Conservation (phyloP, 2,113 vertebrate species). For the Pseudopodoces humilis region DNA sequence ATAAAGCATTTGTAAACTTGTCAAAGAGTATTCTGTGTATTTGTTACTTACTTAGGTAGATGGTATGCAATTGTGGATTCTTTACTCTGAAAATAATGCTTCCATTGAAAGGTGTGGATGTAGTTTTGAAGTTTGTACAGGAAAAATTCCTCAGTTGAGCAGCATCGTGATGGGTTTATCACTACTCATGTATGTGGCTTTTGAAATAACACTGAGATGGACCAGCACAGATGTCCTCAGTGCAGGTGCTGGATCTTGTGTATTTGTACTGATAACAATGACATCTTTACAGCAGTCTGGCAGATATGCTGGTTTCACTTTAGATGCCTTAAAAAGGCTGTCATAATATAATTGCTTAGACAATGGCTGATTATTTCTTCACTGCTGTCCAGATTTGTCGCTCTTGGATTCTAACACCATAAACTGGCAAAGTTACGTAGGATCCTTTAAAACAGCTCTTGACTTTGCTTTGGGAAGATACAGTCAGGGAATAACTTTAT, state of each 20-base stretch:
- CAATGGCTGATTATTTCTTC: not conserved
- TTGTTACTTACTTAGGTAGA: not conserved
- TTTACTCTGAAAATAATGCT: not conserved
- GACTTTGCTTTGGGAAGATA: not conserved
- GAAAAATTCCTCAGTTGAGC: not conserved
- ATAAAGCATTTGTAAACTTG: conserved; percentile 27
- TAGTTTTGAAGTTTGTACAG: not conserved
- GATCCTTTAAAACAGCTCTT: not conserved
- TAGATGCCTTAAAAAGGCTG: not conserved
- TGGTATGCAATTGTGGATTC: not conserved
- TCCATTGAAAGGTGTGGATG: not conserved
- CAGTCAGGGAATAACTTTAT: not conserved
- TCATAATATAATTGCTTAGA: not conserved
- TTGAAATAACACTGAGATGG: not conserved
- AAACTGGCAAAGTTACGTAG: not conserved
- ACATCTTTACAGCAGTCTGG: not conserved
- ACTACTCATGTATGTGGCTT: not conserved
- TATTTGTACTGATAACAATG: not conserved
- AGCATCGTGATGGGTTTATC: not conserved
- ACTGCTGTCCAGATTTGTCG: not conserved
- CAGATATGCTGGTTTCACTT: not conserved
- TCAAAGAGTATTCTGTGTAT: not conserved
- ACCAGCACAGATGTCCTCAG: not conserved
- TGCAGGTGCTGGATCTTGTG: not conserved
- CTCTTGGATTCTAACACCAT: not conserved